A percentile compares a stretch with the other conserved stretches of the same genome.
Conservation (phyloP, 2,113 vertebrate species). For the Channa argus region DNA sequence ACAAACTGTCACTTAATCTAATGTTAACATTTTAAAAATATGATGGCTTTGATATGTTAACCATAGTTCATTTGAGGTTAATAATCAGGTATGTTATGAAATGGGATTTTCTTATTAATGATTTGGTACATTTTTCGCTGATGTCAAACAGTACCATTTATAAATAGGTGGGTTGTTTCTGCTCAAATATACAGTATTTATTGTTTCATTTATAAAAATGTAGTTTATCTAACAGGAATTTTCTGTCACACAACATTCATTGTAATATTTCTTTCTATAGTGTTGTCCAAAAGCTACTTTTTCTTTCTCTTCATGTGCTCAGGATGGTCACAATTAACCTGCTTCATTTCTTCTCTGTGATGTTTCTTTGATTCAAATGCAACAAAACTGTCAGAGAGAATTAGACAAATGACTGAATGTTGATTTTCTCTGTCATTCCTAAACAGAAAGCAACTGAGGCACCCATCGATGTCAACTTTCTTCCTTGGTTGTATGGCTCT, state of each 20-base stretch:
- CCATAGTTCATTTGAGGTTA: too few species aligned
- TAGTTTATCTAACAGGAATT: too few species aligned
- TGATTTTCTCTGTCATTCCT: conserved; percentile 37
- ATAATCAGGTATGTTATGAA: too few species aligned
- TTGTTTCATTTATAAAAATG: too few species aligned
- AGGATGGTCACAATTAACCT: conserved; percentile 1
- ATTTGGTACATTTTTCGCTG: background rate
- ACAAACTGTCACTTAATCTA: too few species aligned
- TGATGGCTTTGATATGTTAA: too few species aligned
- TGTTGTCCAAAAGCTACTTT: too few species aligned
- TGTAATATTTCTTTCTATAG: too few species aligned
- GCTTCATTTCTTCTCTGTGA: background rate
- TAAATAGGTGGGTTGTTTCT: background rate
- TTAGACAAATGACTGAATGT: conserved; percentile 19
- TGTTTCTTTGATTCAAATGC: conserved; percentile 40
- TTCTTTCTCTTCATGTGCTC: background rate
- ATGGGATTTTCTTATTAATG: too few species aligned
- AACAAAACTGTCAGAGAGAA: conserved; percentile 36
- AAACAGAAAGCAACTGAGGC: conserved; percentile 61
- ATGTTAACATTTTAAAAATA: too few species aligned
- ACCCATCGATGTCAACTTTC: conserved; percentile 13
- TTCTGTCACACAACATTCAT: too few species aligned
- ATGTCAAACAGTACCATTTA: background rate
- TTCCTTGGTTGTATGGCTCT: conserved; percentile 55
- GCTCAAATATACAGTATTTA: too few species aligned